Evolutionary conservation across 1,140 invertebrate genomes (phyloP).

Genomic region (Prorops nasuta): DNA sequence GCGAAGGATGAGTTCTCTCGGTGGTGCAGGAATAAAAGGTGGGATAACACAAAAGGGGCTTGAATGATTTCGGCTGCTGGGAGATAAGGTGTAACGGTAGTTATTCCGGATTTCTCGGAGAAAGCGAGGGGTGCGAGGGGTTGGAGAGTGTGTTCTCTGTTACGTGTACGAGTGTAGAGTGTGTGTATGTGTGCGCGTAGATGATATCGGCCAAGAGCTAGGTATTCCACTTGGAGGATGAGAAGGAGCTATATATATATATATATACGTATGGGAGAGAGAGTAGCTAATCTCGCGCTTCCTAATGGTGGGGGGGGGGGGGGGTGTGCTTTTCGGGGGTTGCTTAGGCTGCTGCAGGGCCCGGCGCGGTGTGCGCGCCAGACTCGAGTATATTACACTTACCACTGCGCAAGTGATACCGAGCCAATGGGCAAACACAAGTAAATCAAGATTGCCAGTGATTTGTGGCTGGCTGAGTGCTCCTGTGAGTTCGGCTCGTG

Average conservation of each 20-base stretch:
- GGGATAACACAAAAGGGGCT: too few relatives aligned
- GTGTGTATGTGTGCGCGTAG: background rate
- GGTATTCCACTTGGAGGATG: too few relatives aligned
- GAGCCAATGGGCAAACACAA: conserved; percentile 44
- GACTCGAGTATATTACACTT: conserved; percentile 37
- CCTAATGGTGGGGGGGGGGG: conserved; percentile 40
- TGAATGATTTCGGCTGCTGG: too few relatives aligned
- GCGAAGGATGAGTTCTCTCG: too few relatives aligned
- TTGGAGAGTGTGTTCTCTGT: conserved; percentile 9
- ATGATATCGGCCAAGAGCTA: conserved; percentile 21
- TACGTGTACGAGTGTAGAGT: conserved; percentile 2
- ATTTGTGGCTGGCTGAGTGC: conserved; percentile 32
- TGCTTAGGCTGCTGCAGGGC: background rate
- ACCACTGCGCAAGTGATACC: conserved; percentile 38
- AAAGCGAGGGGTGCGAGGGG: conserved; percentile 9
- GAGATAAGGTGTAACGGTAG: conserved; percentile 18
- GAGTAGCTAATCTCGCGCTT: conserved; percentile 39
- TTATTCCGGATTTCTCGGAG: conserved; percentile 31
- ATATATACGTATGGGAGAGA: too few relatives aligned
- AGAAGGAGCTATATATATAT: too few relatives aligned
- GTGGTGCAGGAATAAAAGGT: too few relatives aligned
- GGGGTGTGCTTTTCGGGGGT: conserved; percentile 8
- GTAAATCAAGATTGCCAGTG: conserved; percentile 44
- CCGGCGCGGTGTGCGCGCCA: background rate
- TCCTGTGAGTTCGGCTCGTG: conserved; percentile 31